phyloP scores from a whole-genome alignment of 2,797 vertebrate genomes.

The Pseudochromis fuscus region DNA sequence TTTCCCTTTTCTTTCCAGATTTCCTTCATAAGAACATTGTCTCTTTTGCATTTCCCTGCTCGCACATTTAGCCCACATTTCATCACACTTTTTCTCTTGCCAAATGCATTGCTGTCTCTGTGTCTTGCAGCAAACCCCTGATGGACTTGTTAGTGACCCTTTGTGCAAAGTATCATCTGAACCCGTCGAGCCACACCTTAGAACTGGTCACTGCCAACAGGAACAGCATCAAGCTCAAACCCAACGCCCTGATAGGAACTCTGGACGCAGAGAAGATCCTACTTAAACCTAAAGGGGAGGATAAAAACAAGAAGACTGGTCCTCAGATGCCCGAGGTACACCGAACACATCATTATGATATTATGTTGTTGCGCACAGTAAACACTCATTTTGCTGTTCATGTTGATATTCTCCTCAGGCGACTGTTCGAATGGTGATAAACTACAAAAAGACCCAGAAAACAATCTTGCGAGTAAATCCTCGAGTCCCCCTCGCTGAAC shows the following conservation, averaged over 20 bases:
- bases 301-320: conserved; percentile 89
- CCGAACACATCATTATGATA: neutral
- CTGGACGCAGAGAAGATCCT: conserved; percentile 93
- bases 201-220: conserved; percentile 91
- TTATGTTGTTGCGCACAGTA: neutral
- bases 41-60: neutral
- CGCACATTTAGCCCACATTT: neutral
- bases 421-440: conserved; percentile 96
- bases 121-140: conserved; percentile 90
- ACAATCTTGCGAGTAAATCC: conserved; percentile 94
- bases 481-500: conserved; percentile 87
- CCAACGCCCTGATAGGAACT: conserved; percentile 92
- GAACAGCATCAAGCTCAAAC: conserved; percentile 93
- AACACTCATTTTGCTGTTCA: neutral
- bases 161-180: conserved; percentile 95
- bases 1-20: neutral
- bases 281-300: conserved; percentile 92
- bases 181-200: conserved; percentile 93
- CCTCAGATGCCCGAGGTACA: conserved; percentile 94
- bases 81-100: neutral
- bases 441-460: conserved; percentile 97
- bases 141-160: conserved; percentile 96
- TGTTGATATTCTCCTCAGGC: conserved; percentile 83
- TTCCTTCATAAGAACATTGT: neutral
- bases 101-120: neutral